phyloP scores from a whole-genome alignment of 2,113 vertebrate species.

The Labeo catla region DNA sequence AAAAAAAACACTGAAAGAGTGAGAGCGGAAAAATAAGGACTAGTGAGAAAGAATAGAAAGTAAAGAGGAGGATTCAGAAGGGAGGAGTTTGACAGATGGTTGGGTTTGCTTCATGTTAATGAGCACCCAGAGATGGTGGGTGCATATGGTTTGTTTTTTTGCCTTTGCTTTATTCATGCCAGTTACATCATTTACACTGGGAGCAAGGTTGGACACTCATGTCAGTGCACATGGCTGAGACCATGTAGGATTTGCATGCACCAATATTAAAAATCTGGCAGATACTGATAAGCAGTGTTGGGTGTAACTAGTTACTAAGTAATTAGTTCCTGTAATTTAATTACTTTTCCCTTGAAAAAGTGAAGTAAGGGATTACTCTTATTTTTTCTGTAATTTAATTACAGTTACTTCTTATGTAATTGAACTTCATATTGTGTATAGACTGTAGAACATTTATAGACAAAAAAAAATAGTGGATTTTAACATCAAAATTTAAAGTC shows the following conservation, averaged over 20 bases:
- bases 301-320: no score
- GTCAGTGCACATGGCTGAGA: neutral
- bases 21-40: conserved; percentile 3
- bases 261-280: neutral
- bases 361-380: no score
- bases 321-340: no score
- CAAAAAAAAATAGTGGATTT: no score
- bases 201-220: neutral
- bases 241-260: neutral
- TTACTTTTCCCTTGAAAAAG: no score
- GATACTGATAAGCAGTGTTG: no score
- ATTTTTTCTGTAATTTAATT: no score
- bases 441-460: no score
- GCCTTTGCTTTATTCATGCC: neutral
- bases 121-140: conserved; percentile 29
- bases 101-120: conserved; percentile 43
- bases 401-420: no score
- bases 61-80: conserved; percentile 31
- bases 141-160: neutral
- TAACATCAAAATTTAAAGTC: no score
- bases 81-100: conserved; percentile 44
- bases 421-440: no score
- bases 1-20: conserved; percentile 15
- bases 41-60: conserved; percentile 16
- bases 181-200: conserved; percentile 8